Conservation (phyloP, 2,113 vertebrate species). For the Apodemus sylvaticus region DNA sequence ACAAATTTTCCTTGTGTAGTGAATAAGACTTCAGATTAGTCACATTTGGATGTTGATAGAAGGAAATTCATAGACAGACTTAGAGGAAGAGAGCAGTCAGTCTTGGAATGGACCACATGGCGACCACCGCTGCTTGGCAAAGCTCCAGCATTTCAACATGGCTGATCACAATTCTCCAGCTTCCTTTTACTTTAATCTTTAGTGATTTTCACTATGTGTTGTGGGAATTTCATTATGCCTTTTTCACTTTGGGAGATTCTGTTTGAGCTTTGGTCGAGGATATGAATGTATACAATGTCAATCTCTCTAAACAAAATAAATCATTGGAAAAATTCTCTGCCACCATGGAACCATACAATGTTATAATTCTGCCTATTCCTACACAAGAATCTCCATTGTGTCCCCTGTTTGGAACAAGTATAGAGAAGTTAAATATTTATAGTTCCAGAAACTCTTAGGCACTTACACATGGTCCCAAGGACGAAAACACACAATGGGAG, state of each 20-base stretch:
- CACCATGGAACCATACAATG: background rate
- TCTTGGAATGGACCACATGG: background rate
- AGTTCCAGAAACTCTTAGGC: background rate
- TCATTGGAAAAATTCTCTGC: background rate
- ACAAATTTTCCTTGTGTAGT: background rate
- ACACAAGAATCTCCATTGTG: background rate
- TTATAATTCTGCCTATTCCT: background rate
- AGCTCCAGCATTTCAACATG: background rate
- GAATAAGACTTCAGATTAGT: rapidly evolving
- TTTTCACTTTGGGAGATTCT: background rate
- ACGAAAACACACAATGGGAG: background rate
- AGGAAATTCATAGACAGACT: background rate
- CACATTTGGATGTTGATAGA: background rate
- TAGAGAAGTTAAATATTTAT: background rate
- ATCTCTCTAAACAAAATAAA: background rate
- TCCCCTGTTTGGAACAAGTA: background rate
- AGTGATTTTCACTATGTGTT: background rate
- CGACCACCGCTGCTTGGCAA: background rate
- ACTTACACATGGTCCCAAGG: background rate
- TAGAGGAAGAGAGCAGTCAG: background rate
- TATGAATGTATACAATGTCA: background rate
- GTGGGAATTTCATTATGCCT: background rate
- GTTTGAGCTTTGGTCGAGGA: background rate
- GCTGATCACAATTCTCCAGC: background rate
- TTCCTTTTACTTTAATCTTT: background rate